A percentile compares a stretch with the other conserved stretches of the same genome.
phyloP scores from a whole-genome alignment of 2,888 invertebrate species.

The Rhamnusium bicolor region DNA sequence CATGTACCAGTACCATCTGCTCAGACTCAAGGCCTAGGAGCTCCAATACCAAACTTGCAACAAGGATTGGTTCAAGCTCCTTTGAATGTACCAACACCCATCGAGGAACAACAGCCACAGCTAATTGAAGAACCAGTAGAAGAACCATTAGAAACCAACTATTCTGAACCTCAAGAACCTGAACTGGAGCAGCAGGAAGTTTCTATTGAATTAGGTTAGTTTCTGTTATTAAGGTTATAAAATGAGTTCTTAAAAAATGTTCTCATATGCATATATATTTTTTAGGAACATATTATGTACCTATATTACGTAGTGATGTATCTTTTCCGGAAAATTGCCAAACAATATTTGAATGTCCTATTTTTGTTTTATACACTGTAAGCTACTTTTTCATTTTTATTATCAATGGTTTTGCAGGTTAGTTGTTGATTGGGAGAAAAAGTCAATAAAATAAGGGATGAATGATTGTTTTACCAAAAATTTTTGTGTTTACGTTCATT shows the following conservation, averaged over 20 bases:
- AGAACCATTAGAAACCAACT: slow-evolving; percentile 58
- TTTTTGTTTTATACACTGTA: too few species aligned
- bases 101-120: slow-evolving; percentile 58
- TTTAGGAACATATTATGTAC: too few species aligned
- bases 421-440: too few species aligned
- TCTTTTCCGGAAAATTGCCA: too few species aligned
- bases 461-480: too few species aligned
- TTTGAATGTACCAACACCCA: slow-evolving; percentile 52
- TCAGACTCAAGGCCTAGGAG: slow-evolving; percentile 44
- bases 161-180: slow-evolving; percentile 52
- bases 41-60: slow-evolving; percentile 58
- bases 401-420: too few species aligned
- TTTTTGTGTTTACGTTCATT: too few species aligned
- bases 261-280: not conserved
- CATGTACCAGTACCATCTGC: slow-evolving; percentile 57
- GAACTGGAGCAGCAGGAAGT: slow-evolving; percentile 59
- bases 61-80: slow-evolving; percentile 56
- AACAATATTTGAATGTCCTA: too few species aligned
- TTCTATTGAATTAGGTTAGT: slow-evolving; percentile 50
- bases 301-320: too few species aligned
- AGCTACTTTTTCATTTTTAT: too few species aligned
- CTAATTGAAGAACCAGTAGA: slow-evolving; percentile 59
- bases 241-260: not conserved
- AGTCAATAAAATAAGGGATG: too few species aligned
- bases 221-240: not conserved